Evolutionary conservation across 2,113 vertebrate genomes (phyloP).

Genomic region (Rutilus rutilus): DNA sequence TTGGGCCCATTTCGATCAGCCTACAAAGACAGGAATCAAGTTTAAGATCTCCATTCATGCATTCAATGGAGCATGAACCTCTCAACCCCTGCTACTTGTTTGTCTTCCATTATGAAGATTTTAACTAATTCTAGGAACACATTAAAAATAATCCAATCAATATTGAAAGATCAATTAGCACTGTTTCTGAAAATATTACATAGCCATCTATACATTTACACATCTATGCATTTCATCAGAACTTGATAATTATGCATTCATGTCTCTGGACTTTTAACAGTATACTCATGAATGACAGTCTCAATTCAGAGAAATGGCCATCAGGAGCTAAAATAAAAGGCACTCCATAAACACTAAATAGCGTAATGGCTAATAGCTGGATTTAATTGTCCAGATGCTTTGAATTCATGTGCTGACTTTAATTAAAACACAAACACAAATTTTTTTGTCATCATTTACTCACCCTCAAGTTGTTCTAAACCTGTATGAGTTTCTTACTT

Average conservation of each 20-base stretch:
- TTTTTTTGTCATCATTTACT: no score
- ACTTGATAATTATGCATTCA: background rate
- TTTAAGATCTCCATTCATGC: background rate
- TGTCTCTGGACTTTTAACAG: background rate
- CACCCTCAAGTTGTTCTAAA: no score
- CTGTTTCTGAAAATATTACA: background rate
- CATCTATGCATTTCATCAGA: background rate
- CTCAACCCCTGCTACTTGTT: background rate
- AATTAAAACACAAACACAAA: no score
- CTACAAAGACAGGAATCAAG: slow-evolving; percentile 67
- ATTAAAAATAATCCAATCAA: background rate
- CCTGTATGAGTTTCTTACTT: no score
- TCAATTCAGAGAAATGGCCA: no score
- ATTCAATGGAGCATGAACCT: background rate
- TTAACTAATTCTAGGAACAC: background rate
- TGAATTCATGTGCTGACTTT: no score
- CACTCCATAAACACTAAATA: slow-evolving; percentile 10
- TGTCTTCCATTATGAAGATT: background rate
- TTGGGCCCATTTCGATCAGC: slow-evolving; percentile 84
- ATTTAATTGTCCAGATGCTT: no score
- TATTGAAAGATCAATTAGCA: background rate
- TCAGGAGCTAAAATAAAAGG: background rate
- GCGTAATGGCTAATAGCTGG: no score
- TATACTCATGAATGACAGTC: background rate
- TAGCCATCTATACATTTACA: no score